Conservation (phyloP, 30 jellyfish, hydroid and myxozoan genomes). For the Sanderia malayensis region DNA sequence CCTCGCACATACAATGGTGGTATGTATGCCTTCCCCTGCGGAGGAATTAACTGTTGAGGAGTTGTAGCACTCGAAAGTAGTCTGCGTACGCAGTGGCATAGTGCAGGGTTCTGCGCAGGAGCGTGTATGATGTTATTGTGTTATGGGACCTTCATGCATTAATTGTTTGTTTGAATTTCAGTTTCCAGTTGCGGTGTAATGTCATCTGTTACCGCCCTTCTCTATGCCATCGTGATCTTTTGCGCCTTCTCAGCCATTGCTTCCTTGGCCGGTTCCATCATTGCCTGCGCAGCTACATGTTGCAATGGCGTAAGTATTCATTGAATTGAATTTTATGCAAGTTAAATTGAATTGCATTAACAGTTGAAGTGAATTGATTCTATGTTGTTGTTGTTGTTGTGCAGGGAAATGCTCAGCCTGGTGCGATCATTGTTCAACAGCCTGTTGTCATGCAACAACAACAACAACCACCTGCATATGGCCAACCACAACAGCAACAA, state of each 20-base stretch:
- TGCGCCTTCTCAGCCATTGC: conserved; percentile 42
- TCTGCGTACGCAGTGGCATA: no score
- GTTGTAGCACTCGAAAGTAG: no score
- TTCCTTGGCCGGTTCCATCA: conserved; percentile 77
- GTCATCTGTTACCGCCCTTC: conserved; percentile 41
- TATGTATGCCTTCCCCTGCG: no score
- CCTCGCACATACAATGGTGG: conserved; percentile 20
- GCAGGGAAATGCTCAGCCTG: conserved; percentile 10
- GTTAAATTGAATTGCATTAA: not conserved
- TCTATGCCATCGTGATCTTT: conserved; percentile 48
- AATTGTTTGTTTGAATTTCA: conserved; percentile 1
- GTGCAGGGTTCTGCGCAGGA: no score
- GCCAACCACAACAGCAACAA: no score
- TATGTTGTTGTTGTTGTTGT: no score
- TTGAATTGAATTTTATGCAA: no score
- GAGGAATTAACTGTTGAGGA: no score
- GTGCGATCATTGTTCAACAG: conserved; percentile 52
- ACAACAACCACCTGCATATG: conserved; percentile 32
- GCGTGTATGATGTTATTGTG: no score
- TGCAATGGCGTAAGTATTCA: conserved; percentile 54
- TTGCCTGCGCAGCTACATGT: conserved; percentile 82
- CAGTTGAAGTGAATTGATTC: no score
- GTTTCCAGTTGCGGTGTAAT: conserved; percentile 47
- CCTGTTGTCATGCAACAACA: conserved; percentile 42
- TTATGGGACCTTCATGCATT: not conserved